Conservation (phyloP, 1,140 invertebrate genomes). For the Pomacea maculata region DNA sequence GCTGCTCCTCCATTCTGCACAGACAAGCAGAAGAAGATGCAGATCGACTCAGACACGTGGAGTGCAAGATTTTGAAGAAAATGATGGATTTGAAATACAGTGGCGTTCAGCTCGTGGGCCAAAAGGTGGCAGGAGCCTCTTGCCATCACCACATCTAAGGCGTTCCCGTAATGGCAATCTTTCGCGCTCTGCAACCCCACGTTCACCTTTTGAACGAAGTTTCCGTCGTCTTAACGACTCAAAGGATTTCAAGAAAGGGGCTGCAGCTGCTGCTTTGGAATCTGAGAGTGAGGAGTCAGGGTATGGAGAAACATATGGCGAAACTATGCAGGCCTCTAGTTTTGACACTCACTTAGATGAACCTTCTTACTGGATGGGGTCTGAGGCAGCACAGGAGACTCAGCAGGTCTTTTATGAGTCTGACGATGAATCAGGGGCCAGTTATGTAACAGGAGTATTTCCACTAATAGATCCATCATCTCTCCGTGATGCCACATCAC, state of each 20-base stretch:
- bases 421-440: slow-evolving; percentile 56
- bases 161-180: slow-evolving; percentile 24
- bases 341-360: slow-evolving; percentile 58
- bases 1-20: slow-evolving; percentile 12
- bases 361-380: slow-evolving; percentile 31
- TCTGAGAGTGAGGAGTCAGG: slow-evolving; percentile 61
- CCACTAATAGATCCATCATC: slow-evolving; percentile 48
- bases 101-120: slow-evolving; percentile 7
- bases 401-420: slow-evolving; percentile 37
- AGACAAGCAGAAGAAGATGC: slow-evolving; percentile 26
- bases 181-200: slow-evolving; percentile 18
- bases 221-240: slow-evolving; percentile 36
- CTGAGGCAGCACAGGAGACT: slow-evolving; percentile 14
- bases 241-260: slow-evolving; percentile 46
- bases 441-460: slow-evolving; percentile 53
- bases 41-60: slow-evolving; percentile 32
- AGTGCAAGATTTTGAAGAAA: not conserved
- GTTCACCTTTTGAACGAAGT: slow-evolving; percentile 32
- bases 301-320: slow-evolving; percentile 58
- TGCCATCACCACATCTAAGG: slow-evolving; percentile 20
- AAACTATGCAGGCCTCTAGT: slow-evolving; percentile 60
- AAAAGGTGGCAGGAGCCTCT: slow-evolving; percentile 33
- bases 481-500: slow-evolving; percentile 46
- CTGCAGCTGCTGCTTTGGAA: slow-evolving; percentile 39
- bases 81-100: slow-evolving; percentile 12